Conservation (phyloP, 2,797 vertebrate genomes). For the Smutsia temminckii region DNA sequence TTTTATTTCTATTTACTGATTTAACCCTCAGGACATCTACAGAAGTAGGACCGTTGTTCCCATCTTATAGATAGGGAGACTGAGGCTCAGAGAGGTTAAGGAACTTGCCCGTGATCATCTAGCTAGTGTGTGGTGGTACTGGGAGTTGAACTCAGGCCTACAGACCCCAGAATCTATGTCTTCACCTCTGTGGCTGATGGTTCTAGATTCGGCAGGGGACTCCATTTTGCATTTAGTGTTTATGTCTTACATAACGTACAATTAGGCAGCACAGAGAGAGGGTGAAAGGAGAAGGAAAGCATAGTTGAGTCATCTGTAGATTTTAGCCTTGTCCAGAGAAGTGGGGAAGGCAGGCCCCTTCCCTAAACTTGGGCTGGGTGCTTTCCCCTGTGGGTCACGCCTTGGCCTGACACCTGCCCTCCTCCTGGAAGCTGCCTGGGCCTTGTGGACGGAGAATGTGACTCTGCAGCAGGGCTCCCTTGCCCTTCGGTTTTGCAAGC, state of each 20-base stretch:
- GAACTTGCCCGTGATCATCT: neutral
- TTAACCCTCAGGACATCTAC: neutral
- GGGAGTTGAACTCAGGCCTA: neutral
- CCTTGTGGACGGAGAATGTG: fast-evolving
- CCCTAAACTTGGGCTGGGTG: neutral
- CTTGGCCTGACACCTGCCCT: neutral
- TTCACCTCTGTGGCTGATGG: neutral
- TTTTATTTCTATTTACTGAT: neutral
- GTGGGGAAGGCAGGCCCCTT: neutral
- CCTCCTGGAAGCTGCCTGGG: neutral
- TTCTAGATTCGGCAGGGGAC: neutral
- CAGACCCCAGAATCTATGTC: neutral
- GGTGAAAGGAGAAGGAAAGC: too few species aligned
- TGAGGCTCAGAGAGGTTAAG: neutral
- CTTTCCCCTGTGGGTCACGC: neutral
- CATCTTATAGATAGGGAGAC: neutral
- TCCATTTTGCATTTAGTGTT: neutral
- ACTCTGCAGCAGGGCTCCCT: neutral
- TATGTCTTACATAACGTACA: fast-evolving
- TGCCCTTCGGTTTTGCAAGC: neutral
- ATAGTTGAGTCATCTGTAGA: neutral
- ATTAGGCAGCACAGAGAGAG: neutral
- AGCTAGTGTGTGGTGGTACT: neutral
- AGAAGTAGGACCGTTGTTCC: neutral
- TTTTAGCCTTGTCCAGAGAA: neutral